phyloP scores from a whole-genome alignment of 2,888 invertebrate genomes.

The Conchocele bisecta region DNA sequence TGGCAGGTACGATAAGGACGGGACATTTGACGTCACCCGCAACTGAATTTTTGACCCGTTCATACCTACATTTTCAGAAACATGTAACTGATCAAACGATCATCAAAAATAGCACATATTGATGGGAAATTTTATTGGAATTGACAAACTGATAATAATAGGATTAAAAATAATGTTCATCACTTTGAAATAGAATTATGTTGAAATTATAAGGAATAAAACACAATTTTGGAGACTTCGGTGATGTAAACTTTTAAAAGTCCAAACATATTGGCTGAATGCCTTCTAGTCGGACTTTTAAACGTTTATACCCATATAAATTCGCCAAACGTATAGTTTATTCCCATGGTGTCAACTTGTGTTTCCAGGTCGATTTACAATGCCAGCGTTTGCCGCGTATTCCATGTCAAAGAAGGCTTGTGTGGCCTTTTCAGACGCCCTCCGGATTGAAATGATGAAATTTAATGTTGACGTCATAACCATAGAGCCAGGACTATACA shows the following conservation, averaged over 20 bases:
- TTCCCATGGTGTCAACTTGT: no score
- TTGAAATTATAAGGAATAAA: no score
- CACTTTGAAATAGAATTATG: background rate
- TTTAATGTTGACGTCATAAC: constrained; percentile 76
- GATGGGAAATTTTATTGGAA: background rate
- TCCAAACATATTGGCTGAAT: no score
- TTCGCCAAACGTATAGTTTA: no score
- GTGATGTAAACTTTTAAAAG: no score
- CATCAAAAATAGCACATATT: background rate
- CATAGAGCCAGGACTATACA: constrained; percentile 77
- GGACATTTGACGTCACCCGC: background rate
- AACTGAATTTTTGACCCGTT: background rate
- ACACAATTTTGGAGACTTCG: no score
- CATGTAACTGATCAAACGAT: no score
- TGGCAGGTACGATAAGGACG: constrained; percentile 79
- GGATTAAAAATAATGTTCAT: background rate
- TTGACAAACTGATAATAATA: background rate
- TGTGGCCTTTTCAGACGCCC: constrained; percentile 77
- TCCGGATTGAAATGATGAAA: constrained; percentile 76
- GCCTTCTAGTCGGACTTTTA: no score
- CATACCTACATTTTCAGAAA: no score
- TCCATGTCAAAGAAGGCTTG: constrained; percentile 78
- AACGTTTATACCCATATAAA: no score
- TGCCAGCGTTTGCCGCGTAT: constrained; percentile 77
- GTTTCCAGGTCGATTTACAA: constrained; percentile 79